Base-by-base conservation (phyloP, 2,888 invertebrate species). In the Desoria tigrina region DNA sequence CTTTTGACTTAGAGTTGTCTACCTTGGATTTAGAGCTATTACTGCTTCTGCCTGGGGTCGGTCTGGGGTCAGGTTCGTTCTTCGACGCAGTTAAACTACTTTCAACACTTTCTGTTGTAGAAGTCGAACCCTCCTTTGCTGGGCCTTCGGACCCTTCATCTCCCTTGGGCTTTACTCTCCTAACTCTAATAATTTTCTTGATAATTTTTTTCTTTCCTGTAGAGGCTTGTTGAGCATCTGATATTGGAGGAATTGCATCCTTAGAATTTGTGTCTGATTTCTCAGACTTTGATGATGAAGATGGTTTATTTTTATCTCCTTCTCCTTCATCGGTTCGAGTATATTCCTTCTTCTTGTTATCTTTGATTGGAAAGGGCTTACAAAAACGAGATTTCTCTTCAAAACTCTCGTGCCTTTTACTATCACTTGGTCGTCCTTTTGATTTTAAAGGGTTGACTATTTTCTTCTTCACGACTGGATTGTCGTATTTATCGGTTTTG, bases 321-420 rank as follows among this genome's bases (percentile, higher is more conserved):
- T 55, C 37, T 32, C 16, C 21, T 23, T 14, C 18, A 23, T 23
- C 18, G 11, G 21, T 23, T 23, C 24, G 3, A 24, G 24, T 51
- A 26, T 9, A 3, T 21, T 21, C 51, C 24, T 51, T 51, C 26
- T 21, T 16, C 7, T 16, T 21, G 14, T 51, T 7, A 51, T 51
- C 26, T 55, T 55, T 55, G 28, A 32, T 16, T 28, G 55, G 55
- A 55, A 55, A 55, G 21, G 55, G 55, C 28, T 55, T 55, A 6
- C 27, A 6, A 21, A 55, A 55, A 24, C 21, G 14, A 4, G 55
- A 7, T 18, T 55, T 55, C 7, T 55, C 37, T 9, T 55, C 55
- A 7, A 16, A 11, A 26, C 9, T 32, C 14, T 28, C 55, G 28
- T 7, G 3, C n/a, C 28, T 55, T 55, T 32, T 51, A 6, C 24